Evolutionary conservation across 2,888 invertebrate genomes (phyloP).

Genomic region (Parochlus steinenii): DNA sequence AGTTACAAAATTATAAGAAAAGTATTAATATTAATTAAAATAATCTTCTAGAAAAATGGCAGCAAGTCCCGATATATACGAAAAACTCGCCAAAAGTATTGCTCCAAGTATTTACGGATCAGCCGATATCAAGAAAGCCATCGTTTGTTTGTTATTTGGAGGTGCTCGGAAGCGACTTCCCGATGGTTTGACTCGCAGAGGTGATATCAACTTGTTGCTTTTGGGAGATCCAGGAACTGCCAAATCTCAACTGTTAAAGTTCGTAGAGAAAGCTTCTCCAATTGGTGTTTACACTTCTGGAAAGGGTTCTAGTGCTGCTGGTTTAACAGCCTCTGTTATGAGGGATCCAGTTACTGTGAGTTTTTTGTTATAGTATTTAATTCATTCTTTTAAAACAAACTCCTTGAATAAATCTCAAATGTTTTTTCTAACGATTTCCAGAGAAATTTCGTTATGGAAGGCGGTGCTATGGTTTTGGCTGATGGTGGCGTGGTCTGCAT

Average conservation of each 20-base stretch:
- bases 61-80: slow-evolving; percentile 70
- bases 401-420: slow-evolving; percentile 12
- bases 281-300: slow-evolving; percentile 96
- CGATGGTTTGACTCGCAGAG: slow-evolving; percentile 87
- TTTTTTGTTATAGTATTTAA: slow-evolving; percentile 13
- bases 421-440: slow-evolving; percentile 25
- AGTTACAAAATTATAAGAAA: no score
- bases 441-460: slow-evolving; percentile 95
- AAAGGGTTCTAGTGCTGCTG: slow-evolving; percentile 98
- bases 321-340: slow-evolving; percentile 92
- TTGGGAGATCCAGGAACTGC: slow-evolving; percentile 98
- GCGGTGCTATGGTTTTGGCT: slow-evolving; percentile 98
- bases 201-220: slow-evolving; percentile 89
- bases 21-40: no score
- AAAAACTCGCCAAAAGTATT: slow-evolving; percentile 73
- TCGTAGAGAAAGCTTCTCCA: slow-evolving; percentile 88
- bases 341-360: slow-evolving; percentile 82
- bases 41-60: slow-evolving; percentile 69
- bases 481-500: slow-evolving; percentile 99
- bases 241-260: slow-evolving; percentile 95
- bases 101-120: slow-evolving; percentile 96
- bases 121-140: slow-evolving; percentile 89
- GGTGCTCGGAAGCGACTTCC: slow-evolving; percentile 79
- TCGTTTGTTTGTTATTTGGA: slow-evolving; percentile 87
- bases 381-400: not conserved